phyloP scores from a whole-genome alignment of 2,888 invertebrate species.

The Muschampia plurimacula region DNA sequence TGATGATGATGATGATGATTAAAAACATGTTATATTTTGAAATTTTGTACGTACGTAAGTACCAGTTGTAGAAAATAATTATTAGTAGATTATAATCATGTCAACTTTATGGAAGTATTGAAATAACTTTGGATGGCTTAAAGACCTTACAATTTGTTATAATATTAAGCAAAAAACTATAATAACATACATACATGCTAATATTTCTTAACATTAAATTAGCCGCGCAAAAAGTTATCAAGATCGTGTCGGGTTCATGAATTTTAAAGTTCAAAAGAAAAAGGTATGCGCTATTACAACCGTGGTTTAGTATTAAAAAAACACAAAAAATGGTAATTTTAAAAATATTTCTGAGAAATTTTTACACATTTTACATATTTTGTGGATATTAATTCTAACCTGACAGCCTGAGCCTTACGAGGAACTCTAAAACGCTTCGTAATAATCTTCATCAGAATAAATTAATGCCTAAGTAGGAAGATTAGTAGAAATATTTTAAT shows the following conservation, averaged over 20 bases:
- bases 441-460: neutral
- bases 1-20: too few species aligned
- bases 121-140: neutral
- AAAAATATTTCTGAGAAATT: slow-evolving; percentile 28
- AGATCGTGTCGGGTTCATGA: slow-evolving; percentile 21
- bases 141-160: slow-evolving; percentile 9
- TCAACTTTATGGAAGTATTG: slow-evolving; percentile 1
- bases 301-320: slow-evolving; percentile 13
- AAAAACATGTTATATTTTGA: too few species aligned
- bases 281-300: neutral
- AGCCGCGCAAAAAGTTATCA: slow-evolving; percentile 30
- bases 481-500: too few species aligned
- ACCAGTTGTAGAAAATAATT: too few species aligned
- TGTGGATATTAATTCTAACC: slow-evolving; percentile 19
- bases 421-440: neutral
- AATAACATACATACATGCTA: slow-evolving; percentile 15
- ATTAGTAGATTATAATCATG: neutral
- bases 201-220: slow-evolving; percentile 27
- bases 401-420: neutral
- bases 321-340: slow-evolving; percentile 7
- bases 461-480: too few species aligned
- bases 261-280: slow-evolving; percentile 25
- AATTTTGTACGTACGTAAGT: too few species aligned
- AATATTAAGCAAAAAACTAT: slow-evolving; percentile 13
- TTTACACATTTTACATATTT: slow-evolving; percentile 22